phyloP scores from a whole-genome alignment of 2,797 vertebrate species.

The Poeciliopsis gracilis region DNA sequence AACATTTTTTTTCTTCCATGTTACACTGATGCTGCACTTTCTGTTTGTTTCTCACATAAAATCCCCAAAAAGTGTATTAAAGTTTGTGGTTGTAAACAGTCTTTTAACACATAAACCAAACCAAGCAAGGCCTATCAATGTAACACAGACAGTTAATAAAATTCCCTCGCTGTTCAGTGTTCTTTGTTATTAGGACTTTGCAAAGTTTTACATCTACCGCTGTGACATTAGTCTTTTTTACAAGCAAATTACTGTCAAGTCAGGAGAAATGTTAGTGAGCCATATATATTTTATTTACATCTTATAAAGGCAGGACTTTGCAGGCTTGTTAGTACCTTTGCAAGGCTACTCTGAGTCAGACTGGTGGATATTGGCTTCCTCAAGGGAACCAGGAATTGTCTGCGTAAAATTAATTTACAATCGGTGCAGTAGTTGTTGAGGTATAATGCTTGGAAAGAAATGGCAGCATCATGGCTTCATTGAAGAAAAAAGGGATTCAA shows the following conservation, averaged over 20 bases:
- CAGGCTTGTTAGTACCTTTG: slow-evolving; percentile 2
- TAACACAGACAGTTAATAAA: slow-evolving; percentile 9
- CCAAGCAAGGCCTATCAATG: slow-evolving; percentile 1
- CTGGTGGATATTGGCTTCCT: slow-evolving; percentile 8
- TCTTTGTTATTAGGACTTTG: slow-evolving; percentile 21
- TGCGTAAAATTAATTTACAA: not conserved
- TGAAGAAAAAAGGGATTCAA: not conserved
- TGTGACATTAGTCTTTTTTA: slow-evolving; percentile 11
- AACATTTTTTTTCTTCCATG: not conserved
- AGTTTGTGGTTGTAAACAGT: not conserved
- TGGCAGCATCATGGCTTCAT: not conserved
- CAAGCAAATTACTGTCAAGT: slow-evolving; percentile 3
- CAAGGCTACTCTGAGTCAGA: not conserved
- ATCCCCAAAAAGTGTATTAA: not conserved
- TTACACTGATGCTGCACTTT: not conserved
- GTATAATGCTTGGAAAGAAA: slow-evolving; percentile 10
- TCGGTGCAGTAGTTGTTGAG: not conserved
- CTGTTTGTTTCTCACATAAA: not conserved
- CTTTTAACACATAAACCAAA: not conserved
- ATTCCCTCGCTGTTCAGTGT: not conserved
- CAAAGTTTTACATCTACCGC: not conserved
- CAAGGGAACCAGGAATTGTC: slow-evolving; percentile 4
- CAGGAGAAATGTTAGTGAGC: slow-evolving; percentile 3
- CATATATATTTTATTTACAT: slow-evolving; percentile 13
- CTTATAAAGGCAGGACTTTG: not conserved